Evolutionary conservation across 2,888 invertebrate species (phyloP), one percentile per base, ranked within the genome.

Genomic region (Heliconius cydno): DNA sequence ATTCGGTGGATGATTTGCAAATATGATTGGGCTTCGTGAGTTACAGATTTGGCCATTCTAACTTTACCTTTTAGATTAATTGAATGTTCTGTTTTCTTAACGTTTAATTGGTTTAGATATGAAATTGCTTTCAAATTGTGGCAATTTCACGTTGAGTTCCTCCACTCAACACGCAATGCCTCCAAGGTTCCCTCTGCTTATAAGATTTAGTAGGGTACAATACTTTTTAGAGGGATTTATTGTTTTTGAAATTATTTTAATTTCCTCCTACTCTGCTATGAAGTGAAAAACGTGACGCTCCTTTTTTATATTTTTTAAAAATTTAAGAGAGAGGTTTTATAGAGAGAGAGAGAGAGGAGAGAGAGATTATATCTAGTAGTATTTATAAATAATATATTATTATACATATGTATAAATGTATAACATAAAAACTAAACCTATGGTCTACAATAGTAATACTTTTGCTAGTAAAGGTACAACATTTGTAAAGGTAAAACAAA

Each of bases 401-500:
- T 41, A 41, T 12, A n/a, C n/a, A 68, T 68, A 38, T 12, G 12
- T 63, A 63, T 2, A 41, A 25, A n/a, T 30, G 5, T 25, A 68
- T 68, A 68, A 25, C 25, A 70, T 15, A 70, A 13, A 70, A 70
- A 41, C 41, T 70, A 25, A 67, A n/a, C 15, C 12, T 78, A 41
- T 34, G 25, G 19, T 72, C 63, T 65, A 73, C 28, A 57, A 34
- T 65, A 71, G 13, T 25, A 28, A 13, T 46, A n/a, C 41, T 22
- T 52, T 75, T 38, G 38, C 60, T 41, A 63, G 25, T 75, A 75
- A 52, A 19, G 5, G 13, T 65, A 28, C 3, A 30, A n/a, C 60
- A 75, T 75, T 71, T 38, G 65, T 52, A 70, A 75, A 76, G n/a
- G 66, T 66, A 19, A 60, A 80, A 78, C 71, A 77, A 79, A 79